Evolutionary conservation across 2,113 vertebrate species (phyloP), one percentile per base, ranked within the genome.

Genomic region (Ancistrus triradiatus): DNA sequence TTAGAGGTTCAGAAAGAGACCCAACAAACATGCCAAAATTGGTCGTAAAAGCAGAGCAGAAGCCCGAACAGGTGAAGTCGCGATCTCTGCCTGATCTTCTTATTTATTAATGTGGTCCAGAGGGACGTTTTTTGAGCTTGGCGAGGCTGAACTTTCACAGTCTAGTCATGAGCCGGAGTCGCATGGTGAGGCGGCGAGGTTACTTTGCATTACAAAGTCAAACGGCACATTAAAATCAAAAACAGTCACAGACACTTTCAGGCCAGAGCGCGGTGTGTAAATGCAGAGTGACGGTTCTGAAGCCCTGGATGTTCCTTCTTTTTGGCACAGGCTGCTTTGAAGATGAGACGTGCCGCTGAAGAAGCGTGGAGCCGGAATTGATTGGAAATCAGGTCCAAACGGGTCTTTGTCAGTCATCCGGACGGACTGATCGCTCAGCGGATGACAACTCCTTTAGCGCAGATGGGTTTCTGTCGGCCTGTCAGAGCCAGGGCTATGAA

Each of bases 401-500:
- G 76, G 63, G 74, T 64, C 62, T 69, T 50, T 72, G 82, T 82
- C 83, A 84, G 76, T 83, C 80, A 81, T 67, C 72, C 53, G 46
- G 28, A 63, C 77, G 75, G 75, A 69, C 52, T 75, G 71, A 83
- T 77, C 65, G 40, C 73, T 81, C 79, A 78, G 73, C 71, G 79
- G 79, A 79, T 87, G 83, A 87, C 80, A 84, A 80, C 78, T 84
- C 74, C 80, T 81, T 80, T 76, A 66, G 74, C 72, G 51, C 77
- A 78, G 81, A 84, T 79, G 73, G 70, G 79, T 85, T 86, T 84
- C 76, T 63, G 70, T 66, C 1, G 73, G 72, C 74, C 78, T 85
- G 83, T 84, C 83, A 74, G 78, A 80, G 76, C 81, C 76, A 72
- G 72, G 81, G 71, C 80, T 77, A 77, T 72, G 75, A 77, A n/a